Conservation (phyloP, 2,888 invertebrate genomes). For the Archips xylosteana region DNA sequence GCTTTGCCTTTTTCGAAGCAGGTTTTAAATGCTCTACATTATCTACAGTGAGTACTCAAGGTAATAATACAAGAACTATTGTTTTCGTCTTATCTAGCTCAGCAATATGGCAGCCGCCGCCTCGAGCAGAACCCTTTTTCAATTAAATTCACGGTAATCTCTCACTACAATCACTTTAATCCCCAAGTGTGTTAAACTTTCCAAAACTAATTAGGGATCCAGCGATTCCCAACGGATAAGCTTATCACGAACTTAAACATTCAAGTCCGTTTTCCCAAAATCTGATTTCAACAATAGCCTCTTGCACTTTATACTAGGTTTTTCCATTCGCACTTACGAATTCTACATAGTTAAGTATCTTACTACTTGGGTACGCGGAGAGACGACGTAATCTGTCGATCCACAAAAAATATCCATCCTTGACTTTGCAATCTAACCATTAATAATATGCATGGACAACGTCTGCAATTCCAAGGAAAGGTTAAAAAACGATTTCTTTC, state of each 20-base stretch:
- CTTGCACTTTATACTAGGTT: neutral
- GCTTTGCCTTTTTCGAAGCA: neutral
- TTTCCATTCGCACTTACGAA: neutral
- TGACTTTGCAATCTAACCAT: neutral
- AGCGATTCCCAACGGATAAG: constrained; percentile 10
- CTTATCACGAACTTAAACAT: neutral
- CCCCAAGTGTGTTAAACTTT: constrained; percentile 17
- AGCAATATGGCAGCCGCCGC: neutral
- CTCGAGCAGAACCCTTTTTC: neutral
- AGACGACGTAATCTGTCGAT: neutral
- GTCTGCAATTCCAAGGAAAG: too few species aligned
- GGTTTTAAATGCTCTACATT: neutral
- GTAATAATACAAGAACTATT: neutral
- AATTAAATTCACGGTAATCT: constrained; percentile 4
- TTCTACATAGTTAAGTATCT: neutral
- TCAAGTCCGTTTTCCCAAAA: neutral
- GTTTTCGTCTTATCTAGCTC: neutral
- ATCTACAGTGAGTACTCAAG: too few species aligned
- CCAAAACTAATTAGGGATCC: constrained; percentile 19
- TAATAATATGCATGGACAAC: neutral
- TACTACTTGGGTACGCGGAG: neutral
- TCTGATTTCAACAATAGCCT: neutral
- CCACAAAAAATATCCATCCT: too few species aligned
- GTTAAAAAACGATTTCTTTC: too few species aligned
- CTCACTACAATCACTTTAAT: constrained; percentile 1